Base-by-base conservation (phyloP, 2,888 invertebrate genomes). In the Sarcophaga variegata region DNA sequence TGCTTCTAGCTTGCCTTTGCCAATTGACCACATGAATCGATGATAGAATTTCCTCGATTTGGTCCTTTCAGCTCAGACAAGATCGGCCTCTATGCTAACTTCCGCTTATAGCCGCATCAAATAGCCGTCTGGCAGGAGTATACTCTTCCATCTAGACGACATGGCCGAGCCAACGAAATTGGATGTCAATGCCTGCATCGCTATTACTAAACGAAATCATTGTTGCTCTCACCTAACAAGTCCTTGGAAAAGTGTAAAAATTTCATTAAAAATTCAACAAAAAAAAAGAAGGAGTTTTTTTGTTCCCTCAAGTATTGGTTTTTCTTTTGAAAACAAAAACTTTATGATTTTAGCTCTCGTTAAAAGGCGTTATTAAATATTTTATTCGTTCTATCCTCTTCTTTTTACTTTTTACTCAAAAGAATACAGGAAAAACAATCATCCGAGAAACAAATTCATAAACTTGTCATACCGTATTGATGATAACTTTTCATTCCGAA, bases 361-460 rank as follows among this genome's bases (percentile, higher is more conserved):
- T 70, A 54, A 70, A 22, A 4, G 14, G 17, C 54, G 22, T 54
- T 70, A 70, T 70, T 70, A 70, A 70, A 70, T 25, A 70, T 14
- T 22, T 69, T 47, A 69, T 70, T 70, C 49, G 25, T 27, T 54
- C 27, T 54, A 3, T 49, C 10, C 17, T 54, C 4, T 54, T 17
- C 17, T 54, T 17, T 54, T 54, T 14, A 17, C n/a, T 54, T 14
- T 5, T 10, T 37, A 37, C 37, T 37, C 37, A 54, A 54, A 54
- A 17, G 3, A 14, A 14, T 49, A 14, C 14, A 54, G 4, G 17
- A 54, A 54, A 54, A 54, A 17, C 37, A 37, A 37, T 37, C 10
- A 37, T 37, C 37, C 1, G 37, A 37, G 37, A 37, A 2, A 54
- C 4, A 54, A 54, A 14, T 17, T 14, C 54, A 54, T 14, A 54